phyloP scores from a whole-genome alignment of 2,888 invertebrate genomes.

The Apocheima hispidaria region DNA sequence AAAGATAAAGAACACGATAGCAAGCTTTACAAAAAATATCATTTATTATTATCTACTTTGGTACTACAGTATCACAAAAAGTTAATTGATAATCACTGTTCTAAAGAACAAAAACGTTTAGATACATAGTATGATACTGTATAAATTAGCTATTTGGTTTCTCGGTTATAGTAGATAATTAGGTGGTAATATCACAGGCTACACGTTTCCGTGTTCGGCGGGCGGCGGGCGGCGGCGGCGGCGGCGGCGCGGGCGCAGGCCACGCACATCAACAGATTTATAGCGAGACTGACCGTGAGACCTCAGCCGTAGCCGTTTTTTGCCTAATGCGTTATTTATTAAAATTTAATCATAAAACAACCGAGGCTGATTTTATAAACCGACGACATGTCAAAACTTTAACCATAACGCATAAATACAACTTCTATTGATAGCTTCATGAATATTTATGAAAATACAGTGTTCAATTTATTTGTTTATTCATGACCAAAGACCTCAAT shows the following conservation, averaged over 20 bases:
- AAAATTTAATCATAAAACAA: slow-evolving; percentile 80
- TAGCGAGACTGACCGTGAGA: slow-evolving; percentile 84
- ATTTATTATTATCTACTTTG: slow-evolving; percentile 5
- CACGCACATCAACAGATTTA: slow-evolving; percentile 76
- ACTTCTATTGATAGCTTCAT: slow-evolving; percentile 63
- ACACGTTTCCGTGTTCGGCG: slow-evolving; percentile 64
- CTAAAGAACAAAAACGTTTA: slow-evolving; percentile 28
- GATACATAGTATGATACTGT: slow-evolving; percentile 52
- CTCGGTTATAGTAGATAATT: slow-evolving; percentile 65
- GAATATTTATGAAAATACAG: slow-evolving; percentile 64
- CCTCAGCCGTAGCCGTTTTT: slow-evolving; percentile 78
- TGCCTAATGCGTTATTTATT: slow-evolving; percentile 83
- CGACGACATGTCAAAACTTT: slow-evolving; percentile 67
- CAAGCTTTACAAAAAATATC: not conserved
- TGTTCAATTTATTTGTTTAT: slow-evolving; percentile 61
- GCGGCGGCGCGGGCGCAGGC: slow-evolving; percentile 43
- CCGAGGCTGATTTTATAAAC: slow-evolving; percentile 69
- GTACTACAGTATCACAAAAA: slow-evolving; percentile 26
- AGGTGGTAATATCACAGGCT: slow-evolving; percentile 62
- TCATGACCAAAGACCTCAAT: slow-evolving; percentile 62
- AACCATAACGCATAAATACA: slow-evolving; percentile 68
- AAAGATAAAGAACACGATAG: slow-evolving; percentile 8
- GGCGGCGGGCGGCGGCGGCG: slow-evolving; percentile 39
- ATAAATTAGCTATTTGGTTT: slow-evolving; percentile 60
- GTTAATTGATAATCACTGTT: slow-evolving; percentile 34